Evolutionary conservation across 2,797 vertebrate genomes (phyloP).

Genomic region (Hirundo rustica): DNA sequence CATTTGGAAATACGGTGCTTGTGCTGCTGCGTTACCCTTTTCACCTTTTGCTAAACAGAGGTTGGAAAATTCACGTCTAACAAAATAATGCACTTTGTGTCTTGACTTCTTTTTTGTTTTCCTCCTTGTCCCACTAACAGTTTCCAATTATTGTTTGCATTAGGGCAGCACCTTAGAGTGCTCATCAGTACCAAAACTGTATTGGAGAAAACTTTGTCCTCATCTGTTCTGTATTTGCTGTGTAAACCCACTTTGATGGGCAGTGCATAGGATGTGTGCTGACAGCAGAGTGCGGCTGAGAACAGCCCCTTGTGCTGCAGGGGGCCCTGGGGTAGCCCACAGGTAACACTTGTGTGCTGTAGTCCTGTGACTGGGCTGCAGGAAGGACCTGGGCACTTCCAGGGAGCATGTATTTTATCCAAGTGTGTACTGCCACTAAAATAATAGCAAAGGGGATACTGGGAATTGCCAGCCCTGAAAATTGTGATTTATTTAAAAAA

Average conservation of each 20-base stretch:
- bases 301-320: not conserved
- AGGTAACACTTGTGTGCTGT: not conserved
- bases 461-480: slow-evolving; percentile 39
- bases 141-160: not conserved
- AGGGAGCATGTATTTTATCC: not conserved
- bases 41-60: not conserved
- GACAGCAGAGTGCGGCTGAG: not conserved
- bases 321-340: not conserved
- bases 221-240: not conserved
- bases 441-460: slow-evolving; percentile 9
- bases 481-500: slow-evolving; percentile 14
- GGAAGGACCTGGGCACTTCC: not conserved
- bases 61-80: not conserved
- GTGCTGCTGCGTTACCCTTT: not conserved
- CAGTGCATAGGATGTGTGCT: not conserved
- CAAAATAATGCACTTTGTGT: not conserved
- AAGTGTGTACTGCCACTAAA: not conserved
- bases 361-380: not conserved
- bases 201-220: not conserved
- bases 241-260: not conserved
- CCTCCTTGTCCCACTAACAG: not conserved
- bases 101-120: not conserved
- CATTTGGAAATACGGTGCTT: not conserved
- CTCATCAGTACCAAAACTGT: not conserved
- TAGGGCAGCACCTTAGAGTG: not conserved